Base-by-base conservation (phyloP, 2,888 invertebrate genomes). In the Tetrapedia diversipes region DNA sequence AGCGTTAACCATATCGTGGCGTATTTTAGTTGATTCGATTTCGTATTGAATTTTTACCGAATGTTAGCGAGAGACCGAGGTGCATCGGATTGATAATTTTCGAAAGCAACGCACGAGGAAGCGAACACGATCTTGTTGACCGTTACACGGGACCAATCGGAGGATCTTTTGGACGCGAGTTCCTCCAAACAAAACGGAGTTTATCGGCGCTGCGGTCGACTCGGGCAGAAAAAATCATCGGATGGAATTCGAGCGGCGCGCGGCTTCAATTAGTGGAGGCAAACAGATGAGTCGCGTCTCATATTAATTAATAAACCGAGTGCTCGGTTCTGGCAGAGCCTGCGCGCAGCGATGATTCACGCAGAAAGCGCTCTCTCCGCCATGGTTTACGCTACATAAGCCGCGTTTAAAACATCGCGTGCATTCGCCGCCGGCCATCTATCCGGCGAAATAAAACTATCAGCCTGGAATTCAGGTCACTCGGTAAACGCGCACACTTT, bases 291-390 rank as follows among this genome's bases (percentile, higher is more conserved):
- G 56, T 68, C 73, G 73, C 41, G 74, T 63, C 77, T 79, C 71
- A 53, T 68, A 72, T 81, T 81, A 84, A 84, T 84, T 81, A 81
- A 81, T 83, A 84, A 71, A 80, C 80, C 72, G 65, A 65, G 72
- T 59, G 39, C 43, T 37, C 22, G 37, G 45, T 54, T 27, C 27
- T 57, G 59, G 32, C 19, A 57, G 24, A 39, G 54, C 37, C 53
- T 57, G 32, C 32, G 49, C 24, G 61, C 57, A n/a, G 24, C 53
- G 81, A 79, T 77, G 82, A 81, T 77, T 79, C 82, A 84, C 66
- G 65, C 64, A 8, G 45, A 57, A 81, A 71, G 66, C 61, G 24
- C 49, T 56, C 54, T 64, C 24, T 41, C 37, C 39, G 29, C 45
- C 66, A 64, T 43, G 16, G 37, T 70, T 49, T 19, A 54, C 54